Evolutionary conservation across 2,797 vertebrate species (phyloP).

Genomic region (Anableps anableps): DNA sequence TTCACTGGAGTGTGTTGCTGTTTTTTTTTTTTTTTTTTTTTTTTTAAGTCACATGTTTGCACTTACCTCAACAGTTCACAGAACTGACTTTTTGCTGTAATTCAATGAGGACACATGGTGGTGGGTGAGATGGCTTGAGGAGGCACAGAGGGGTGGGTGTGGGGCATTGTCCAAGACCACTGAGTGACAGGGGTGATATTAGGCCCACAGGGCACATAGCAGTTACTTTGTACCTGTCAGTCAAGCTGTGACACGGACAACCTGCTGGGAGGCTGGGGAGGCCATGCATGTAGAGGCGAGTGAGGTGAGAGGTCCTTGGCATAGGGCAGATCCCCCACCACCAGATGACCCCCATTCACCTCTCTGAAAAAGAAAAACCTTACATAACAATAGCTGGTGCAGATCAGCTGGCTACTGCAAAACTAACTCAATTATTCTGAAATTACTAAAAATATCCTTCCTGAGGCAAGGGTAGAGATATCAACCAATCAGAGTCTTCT

Average conservation of each 20-base stretch:
- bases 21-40: slow-evolving; percentile 10
- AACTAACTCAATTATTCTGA: not conserved
- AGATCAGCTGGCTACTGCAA: slow-evolving; percentile 46
- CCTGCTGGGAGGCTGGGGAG: slow-evolving; percentile 28
- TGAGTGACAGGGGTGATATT: slow-evolving; percentile 76
- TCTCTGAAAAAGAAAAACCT: slow-evolving; percentile 14
- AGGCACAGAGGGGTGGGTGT: slow-evolving; percentile 5
- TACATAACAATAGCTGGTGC: slow-evolving; percentile 37
- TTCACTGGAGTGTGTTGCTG: slow-evolving; percentile 58
- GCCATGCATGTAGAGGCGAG: slow-evolving; percentile 26
- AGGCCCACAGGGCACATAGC: slow-evolving; percentile 52
- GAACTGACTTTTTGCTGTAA: slow-evolving; percentile 66
- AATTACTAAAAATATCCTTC: not conserved
- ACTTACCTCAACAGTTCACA: slow-evolving; percentile 65
- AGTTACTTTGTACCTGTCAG: slow-evolving; percentile 79
- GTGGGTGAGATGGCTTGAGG: slow-evolving; percentile 39
- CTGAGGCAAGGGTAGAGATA: not conserved
- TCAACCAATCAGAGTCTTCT: not conserved
- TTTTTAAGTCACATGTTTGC: slow-evolving; percentile 74
- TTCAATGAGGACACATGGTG: slow-evolving; percentile 77
- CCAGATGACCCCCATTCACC: slow-evolving; percentile 33
- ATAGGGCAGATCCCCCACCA: slow-evolving; percentile 26
- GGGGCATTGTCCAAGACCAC: slow-evolving; percentile 69
- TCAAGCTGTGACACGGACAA: slow-evolving; percentile 69
- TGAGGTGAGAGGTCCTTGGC: slow-evolving; percentile 64